These are phyloP conservation scores for Onchidella celtica DNA, from an alignment of 2,888 invertebrate species.

Conservation along the genomic window DNA sequence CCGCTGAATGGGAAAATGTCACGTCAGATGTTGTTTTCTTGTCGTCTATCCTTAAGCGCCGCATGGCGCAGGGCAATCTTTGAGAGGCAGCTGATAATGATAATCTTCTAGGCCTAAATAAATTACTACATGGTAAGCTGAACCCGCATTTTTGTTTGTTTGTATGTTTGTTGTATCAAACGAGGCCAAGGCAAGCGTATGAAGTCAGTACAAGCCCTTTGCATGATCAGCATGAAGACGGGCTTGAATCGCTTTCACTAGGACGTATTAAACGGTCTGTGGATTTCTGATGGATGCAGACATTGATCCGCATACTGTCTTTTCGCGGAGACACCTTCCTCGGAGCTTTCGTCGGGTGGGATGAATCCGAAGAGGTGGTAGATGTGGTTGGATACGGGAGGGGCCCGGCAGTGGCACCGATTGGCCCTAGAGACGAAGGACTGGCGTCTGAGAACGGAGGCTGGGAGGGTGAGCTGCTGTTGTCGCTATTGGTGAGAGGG, in stretches of 20 bases:
- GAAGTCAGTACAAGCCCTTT: too few relatives aligned
- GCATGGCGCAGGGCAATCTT: too few relatives aligned
- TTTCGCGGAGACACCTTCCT: constrained; percentile 41
- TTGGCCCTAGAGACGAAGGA: constrained; percentile 22
- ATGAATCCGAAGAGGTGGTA: not conserved
- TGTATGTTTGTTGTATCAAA: too few relatives aligned
- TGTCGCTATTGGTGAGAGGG: constrained; percentile 71
- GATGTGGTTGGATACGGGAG: not conserved
- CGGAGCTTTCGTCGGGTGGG: constrained; percentile 28
- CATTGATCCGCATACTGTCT: constrained; percentile 63
- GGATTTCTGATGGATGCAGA: constrained; percentile 67
- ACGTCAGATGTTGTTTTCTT: too few relatives aligned
- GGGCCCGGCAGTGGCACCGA: not conserved
- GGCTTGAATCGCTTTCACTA: constrained; percentile 62
- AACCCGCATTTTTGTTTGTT: too few relatives aligned
- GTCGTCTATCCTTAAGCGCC: too few relatives aligned
- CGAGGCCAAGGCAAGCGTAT: too few relatives aligned
- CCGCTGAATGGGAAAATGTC: too few relatives aligned
- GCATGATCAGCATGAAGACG: constrained; percentile 46
- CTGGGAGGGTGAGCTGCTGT: constrained; percentile 59
- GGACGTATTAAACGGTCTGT: constrained; percentile 64
- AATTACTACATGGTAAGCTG: too few relatives aligned
- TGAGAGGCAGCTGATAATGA: too few relatives aligned
- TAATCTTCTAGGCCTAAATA: too few relatives aligned
- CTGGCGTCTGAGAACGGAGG: constrained; percentile 26